Conservation (phyloP, 2,797 vertebrate species). For the Pyrocephalus nanus region DNA sequence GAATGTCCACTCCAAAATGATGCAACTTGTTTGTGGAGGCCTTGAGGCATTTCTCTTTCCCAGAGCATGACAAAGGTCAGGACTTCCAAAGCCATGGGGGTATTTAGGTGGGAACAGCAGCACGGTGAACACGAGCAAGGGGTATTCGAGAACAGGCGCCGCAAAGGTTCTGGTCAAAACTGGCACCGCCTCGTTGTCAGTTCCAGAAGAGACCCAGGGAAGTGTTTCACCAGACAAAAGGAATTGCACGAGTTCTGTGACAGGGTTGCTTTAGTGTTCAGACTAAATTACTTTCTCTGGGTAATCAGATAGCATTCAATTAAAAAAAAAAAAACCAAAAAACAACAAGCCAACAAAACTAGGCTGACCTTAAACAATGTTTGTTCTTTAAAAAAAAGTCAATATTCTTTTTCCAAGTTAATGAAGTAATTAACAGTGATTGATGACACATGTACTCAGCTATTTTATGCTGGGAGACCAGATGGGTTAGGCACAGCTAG, state of each 20-base stretch:
- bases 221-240: not conserved
- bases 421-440: conserved; percentile 61
- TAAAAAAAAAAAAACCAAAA: too few relatives aligned
- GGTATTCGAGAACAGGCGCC: not conserved
- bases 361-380: conserved; percentile 48
- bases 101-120: not conserved
- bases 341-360: not conserved
- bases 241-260: not conserved
- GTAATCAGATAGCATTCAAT: conserved; percentile 37
- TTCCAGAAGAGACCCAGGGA: not conserved
- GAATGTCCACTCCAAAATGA: not conserved
- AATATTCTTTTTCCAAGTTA: conserved; percentile 47
- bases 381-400: conserved; percentile 50
- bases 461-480: conserved; percentile 38
- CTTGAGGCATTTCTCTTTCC: not conserved
- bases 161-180: not conserved
- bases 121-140: accelerated
- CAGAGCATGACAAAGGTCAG: not conserved
- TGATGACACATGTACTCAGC: conserved; percentile 54
- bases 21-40: conserved; percentile 9
- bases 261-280: not conserved
- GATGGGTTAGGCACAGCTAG: conserved; percentile 56
- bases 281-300: not conserved
- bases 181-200: not conserved
- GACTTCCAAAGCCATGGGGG: not conserved